phyloP scores from a whole-genome alignment of 2,888 invertebrate species.

The Eudasyphora cyanicolor region DNA sequence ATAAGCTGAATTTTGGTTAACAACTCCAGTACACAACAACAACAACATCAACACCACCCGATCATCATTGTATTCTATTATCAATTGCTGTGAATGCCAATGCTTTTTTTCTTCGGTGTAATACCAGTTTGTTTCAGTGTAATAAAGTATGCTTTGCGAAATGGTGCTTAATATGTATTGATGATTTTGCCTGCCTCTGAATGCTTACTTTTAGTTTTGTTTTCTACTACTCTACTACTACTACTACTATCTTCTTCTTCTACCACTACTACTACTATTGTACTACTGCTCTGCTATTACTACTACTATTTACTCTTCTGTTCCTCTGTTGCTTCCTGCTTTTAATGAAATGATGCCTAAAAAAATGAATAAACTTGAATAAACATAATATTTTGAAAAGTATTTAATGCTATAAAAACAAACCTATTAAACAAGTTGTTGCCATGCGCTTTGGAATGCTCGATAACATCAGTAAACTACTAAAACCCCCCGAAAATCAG shows the following conservation, averaged over 20 bases:
- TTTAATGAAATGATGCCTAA: constrained; percentile 40
- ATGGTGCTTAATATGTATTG: neutral
- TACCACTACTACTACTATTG: neutral
- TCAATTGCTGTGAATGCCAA: constrained; percentile 1
- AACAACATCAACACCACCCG: too few relatives aligned
- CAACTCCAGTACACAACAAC: too few relatives aligned
- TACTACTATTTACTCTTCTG: neutral
- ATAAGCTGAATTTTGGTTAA: neutral
- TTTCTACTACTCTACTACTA: neutral
- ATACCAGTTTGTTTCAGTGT: neutral
- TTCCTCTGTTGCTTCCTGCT: neutral
- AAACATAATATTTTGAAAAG: neutral
- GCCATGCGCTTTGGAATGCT: constrained; percentile 63
- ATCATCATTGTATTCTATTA: too few relatives aligned
- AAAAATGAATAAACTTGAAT: constrained; percentile 12
- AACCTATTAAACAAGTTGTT: constrained; percentile 43
- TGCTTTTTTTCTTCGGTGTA: neutral
- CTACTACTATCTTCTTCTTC: neutral
- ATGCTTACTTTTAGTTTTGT: neutral
- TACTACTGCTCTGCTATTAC: neutral
- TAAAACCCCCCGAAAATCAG: constrained; percentile 39
- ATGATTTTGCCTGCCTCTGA: neutral
- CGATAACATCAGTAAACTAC: constrained; percentile 44
- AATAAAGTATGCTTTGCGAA: neutral
- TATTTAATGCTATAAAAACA: constrained; percentile 9